These are phyloP conservation scores for Zaprionus ornatus DNA, from an alignment of 1,140 invertebrate genomes.

Conservation along the genomic window DNA sequence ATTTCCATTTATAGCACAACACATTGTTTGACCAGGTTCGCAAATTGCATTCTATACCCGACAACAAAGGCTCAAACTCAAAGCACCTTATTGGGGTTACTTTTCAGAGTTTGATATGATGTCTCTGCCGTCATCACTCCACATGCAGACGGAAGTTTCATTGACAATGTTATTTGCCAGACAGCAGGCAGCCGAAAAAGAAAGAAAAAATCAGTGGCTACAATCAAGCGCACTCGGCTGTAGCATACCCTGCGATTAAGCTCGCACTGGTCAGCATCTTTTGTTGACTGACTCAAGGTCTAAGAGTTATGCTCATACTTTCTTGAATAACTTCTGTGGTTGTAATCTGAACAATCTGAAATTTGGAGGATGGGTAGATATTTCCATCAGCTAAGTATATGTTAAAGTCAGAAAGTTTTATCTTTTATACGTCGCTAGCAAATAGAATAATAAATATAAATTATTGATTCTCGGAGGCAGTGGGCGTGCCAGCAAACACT, in stretches of 20 bases:
- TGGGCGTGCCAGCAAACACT: too few relatives aligned
- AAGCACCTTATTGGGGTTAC: constrained; percentile 1
- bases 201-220: not conserved
- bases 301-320: too few relatives aligned
- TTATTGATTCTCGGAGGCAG: too few relatives aligned
- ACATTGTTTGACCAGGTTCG: not conserved
- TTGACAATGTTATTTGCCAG: not conserved
- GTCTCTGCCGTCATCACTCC: not conserved
- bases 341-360: too few relatives aligned
- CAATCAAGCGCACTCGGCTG: not conserved
- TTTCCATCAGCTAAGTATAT: too few relatives aligned
- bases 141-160: not conserved
- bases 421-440: too few relatives aligned
- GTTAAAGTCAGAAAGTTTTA: too few relatives aligned
- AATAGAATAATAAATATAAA: too few relatives aligned
- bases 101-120: constrained; percentile 8
- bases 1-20: not conserved
- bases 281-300: too few relatives aligned
- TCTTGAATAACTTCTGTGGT: too few relatives aligned
- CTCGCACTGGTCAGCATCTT: too few relatives aligned
- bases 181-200: not conserved
- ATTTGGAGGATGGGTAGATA: too few relatives aligned
- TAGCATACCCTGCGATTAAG: not conserved
- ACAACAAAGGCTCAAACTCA: constrained; percentile 35
- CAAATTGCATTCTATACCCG: constrained; percentile 43